Evolutionary conservation across 2,113 vertebrate genomes (phyloP), one percentile per base, ranked within the genome.

Genomic region (Istiophorus platypterus): DNA sequence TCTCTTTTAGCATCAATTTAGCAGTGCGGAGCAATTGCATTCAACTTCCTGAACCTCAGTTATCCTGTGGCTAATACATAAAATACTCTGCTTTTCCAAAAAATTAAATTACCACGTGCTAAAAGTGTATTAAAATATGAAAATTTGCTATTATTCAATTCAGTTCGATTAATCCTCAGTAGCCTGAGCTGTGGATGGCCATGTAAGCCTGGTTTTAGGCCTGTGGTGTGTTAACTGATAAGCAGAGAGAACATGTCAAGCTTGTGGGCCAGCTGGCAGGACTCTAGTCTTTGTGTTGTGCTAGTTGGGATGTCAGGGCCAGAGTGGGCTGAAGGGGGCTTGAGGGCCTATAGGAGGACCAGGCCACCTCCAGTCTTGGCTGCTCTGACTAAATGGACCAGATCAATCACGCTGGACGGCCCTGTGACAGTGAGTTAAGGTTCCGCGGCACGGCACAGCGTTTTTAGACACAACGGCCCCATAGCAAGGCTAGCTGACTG

Each of bases 341-440:
- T 85, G 84, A 83, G 82, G 79, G 92, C 87, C 90, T 89, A 87
- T 84, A 72, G 71, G 77, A 91, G 89, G 94, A 95, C 91, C 89
- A 84, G 92, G 85, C 93, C 92, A 94, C 94, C 94, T 89, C 84
- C 89, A 84, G 94, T 89, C 90, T 91, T 91, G 93, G 91, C 91
- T 89, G 94, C 89, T 92, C 87, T 54, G 81, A 86, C 94, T 96
- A 96, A 96, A 96, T 95, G 95, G 94, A 95, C 91, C 92, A 95
- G 95, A 96, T 96, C 95, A 95, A 95, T 96, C 95, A 96, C 92
- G 63, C 81, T 85, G 89, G 91, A 95, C 89, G 91, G 89, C 91
- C 78, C 86, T 80, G 92, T 92, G 94, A 95, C 95, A 95, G 91
- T 95, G 95, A 95, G 95, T 94, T 95, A 94, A 95, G 91, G 92